A percentile compares a stretch with the other conserved stretches of the same genome.
phyloP scores from a whole-genome alignment of 2,113 vertebrate genomes.

The Sorex araneus region DNA sequence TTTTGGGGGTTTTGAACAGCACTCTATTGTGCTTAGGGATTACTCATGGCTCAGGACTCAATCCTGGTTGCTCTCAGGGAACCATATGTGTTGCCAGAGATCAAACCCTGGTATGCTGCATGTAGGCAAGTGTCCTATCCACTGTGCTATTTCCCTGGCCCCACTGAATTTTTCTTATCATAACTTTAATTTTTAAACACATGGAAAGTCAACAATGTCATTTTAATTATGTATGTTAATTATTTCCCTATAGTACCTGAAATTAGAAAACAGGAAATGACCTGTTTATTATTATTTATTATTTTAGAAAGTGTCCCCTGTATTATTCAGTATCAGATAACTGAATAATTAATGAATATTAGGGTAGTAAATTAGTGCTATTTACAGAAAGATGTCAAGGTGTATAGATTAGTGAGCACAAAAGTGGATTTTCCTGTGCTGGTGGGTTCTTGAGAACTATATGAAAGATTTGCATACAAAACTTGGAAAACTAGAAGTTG shows the following conservation, averaged over 20 bases:
- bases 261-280: neutral
- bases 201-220: neutral
- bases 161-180: neutral
- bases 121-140: too few relatives aligned
- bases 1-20: too few relatives aligned
- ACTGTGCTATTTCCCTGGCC: too few relatives aligned
- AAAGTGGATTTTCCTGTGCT: neutral
- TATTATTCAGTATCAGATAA: neutral
- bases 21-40: too few relatives aligned
- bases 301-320: neutral
- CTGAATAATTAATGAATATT: neutral
- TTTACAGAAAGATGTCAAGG: neutral
- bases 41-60: too few relatives aligned
- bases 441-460: neutral
- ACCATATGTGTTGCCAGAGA: neutral
- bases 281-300: neutral
- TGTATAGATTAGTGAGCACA: neutral
- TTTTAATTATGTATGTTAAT: neutral
- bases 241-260: slow-evolving; percentile 25
- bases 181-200: slow-evolving; percentile 32
- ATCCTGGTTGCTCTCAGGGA: too few relatives aligned
- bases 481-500: too few relatives aligned
- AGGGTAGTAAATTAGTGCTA: neutral
- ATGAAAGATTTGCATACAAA: too few relatives aligned
- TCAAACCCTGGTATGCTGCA: too few relatives aligned